These are phyloP conservation scores for Athene noctua DNA, from an alignment of 2,113 vertebrate species.

Conservation along the genomic window DNA sequence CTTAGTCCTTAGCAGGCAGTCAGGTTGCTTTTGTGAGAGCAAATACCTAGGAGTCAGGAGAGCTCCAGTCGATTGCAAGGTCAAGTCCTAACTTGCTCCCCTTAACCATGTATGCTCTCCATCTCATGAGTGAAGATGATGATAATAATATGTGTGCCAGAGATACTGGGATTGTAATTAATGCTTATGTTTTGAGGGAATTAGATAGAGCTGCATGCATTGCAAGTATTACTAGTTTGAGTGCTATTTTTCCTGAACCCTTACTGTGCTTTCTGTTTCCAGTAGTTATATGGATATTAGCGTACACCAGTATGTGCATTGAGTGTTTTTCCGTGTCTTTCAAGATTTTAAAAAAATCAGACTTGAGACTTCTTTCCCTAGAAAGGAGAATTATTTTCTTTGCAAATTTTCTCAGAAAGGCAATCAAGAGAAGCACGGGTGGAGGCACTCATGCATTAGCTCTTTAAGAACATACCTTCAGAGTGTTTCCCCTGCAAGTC, in stretches of 20 bases:
- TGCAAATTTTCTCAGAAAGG: constrained; percentile 17
- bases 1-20: neutral
- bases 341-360: neutral
- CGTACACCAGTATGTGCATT: neutral
- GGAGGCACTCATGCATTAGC: neutral
- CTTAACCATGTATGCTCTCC: neutral
- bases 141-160: neutral
- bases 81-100: neutral
- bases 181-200: neutral
- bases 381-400: constrained; percentile 19
- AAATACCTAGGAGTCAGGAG: neutral
- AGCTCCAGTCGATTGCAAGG: neutral
- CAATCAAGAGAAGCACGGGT: neutral
- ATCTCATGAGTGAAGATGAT: neutral
- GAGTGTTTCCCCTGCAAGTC: neutral
- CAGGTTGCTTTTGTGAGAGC: neutral
- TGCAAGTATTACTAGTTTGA: neutral
- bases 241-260: neutral
- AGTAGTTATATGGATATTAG: neutral
- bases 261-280: neutral
- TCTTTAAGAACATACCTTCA: constrained; percentile 33
- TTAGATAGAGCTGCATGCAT: neutral
- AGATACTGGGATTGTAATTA: neutral
- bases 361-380: neutral
- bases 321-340: neutral